A percentile compares a stretch with the other conserved stretches of the same genome.
phyloP scores from a whole-genome alignment of 1,140 invertebrate species.

The Zaprionus lachaisei region DNA sequence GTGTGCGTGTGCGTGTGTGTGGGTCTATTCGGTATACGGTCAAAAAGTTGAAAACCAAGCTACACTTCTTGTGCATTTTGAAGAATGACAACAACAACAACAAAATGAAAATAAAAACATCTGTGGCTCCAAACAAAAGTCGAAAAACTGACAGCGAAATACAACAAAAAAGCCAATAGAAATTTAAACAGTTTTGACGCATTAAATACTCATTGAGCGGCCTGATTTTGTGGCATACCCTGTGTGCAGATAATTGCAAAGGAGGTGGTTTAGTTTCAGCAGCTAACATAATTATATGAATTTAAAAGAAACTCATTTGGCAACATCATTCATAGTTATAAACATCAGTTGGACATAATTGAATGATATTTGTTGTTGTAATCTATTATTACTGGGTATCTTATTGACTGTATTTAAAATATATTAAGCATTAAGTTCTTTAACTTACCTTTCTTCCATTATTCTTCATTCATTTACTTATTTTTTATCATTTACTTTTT shows the following conservation, averaged over 20 bases:
- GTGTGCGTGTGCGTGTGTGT: conserved; percentile 46
- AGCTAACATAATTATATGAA: too few species aligned
- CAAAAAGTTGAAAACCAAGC: conserved; percentile 79
- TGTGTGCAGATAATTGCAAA: background rate
- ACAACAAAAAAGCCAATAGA: conserved; percentile 73
- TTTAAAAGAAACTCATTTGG: too few species aligned
- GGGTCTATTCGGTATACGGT: conserved; percentile 37
- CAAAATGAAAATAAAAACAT: conserved; percentile 49
- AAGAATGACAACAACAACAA: conserved; percentile 36
- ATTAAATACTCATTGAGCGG: conserved; percentile 77
- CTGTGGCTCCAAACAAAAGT: conserved; percentile 75
- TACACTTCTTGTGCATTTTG: conserved; percentile 67
- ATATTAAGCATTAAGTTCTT: too few species aligned
- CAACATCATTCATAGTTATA: background rate
- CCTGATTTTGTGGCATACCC: conserved; percentile 11
- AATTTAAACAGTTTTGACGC: conserved; percentile 83
- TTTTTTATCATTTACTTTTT: too few species aligned
- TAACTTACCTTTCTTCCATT: too few species aligned
- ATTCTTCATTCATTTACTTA: too few species aligned
- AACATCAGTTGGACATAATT: too few species aligned
- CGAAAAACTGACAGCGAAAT: conserved; percentile 66
- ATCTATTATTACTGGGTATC: too few species aligned
- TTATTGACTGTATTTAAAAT: too few species aligned
- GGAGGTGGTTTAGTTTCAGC: too few species aligned
- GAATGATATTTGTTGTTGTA: too few species aligned